These are phyloP conservation scores for Drosophila repletoides DNA, from an alignment of 1,140 invertebrate genomes.

Conservation along the genomic window DNA sequence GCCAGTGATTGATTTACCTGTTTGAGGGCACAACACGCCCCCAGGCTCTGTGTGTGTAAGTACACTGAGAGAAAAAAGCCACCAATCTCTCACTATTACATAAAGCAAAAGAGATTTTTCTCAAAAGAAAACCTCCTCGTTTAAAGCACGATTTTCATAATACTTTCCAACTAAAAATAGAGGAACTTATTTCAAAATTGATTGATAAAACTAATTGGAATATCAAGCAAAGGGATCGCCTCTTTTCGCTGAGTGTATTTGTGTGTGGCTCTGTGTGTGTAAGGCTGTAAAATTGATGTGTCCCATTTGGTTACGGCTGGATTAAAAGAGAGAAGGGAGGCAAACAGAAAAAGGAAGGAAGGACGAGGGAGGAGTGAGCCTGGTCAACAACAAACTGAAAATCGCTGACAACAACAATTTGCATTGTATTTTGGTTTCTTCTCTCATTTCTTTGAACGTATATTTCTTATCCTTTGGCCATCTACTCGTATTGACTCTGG, in stretches of 20 bases:
- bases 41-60: slow-evolving; percentile 9
- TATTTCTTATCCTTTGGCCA: too few relatives aligned
- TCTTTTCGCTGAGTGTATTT: slow-evolving; percentile 13
- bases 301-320: slow-evolving; percentile 55
- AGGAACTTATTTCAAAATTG: too few relatives aligned
- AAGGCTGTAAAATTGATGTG: slow-evolving; percentile 58
- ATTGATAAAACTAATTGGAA: too few relatives aligned
- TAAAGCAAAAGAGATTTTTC: too few relatives aligned
- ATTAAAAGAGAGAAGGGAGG: slow-evolving; percentile 44
- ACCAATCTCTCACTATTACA: too few relatives aligned
- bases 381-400: slow-evolving; percentile 7
- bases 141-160: too few relatives aligned
- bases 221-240: too few relatives aligned
- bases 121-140: too few relatives aligned
- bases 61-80: too few relatives aligned
- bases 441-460: background rate
- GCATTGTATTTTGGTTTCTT: slow-evolving; percentile 5
- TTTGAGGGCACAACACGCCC: slow-evolving; percentile 14
- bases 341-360: too few relatives aligned
- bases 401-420: slow-evolving; percentile 21
- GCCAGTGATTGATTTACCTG: slow-evolving; percentile 75
- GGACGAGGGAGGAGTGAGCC: slow-evolving; percentile 12
- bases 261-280: slow-evolving; percentile 8
- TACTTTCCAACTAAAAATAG: too few relatives aligned
- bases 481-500: background rate